Evolutionary conservation across 2,888 invertebrate genomes (phyloP).

Genomic region (Diarsia dahlii): DNA sequence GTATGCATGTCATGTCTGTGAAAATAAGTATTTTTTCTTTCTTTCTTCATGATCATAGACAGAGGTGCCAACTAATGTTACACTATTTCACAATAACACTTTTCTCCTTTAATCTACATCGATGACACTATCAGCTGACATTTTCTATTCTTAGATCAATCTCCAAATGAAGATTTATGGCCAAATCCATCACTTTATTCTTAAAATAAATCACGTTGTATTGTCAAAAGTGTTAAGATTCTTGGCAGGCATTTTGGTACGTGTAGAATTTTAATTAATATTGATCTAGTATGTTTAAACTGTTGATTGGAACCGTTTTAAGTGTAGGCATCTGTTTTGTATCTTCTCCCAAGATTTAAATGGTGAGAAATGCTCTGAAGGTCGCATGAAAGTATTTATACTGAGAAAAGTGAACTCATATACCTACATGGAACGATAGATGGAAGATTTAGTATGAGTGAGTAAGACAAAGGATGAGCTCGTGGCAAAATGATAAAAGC

Average conservation of each 20-base stretch:
- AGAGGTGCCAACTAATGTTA: not conserved
- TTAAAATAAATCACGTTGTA: constrained; percentile 12
- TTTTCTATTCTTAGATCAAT: constrained; percentile 23
- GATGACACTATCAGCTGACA: not conserved
- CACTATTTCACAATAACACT: not conserved
- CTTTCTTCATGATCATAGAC: not conserved
- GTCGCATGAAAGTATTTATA: not conserved
- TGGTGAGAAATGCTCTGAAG: not conserved
- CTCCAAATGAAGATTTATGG: constrained; percentile 44
- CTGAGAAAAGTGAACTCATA: not conserved
- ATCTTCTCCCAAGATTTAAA: not conserved
- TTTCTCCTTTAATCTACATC: not conserved
- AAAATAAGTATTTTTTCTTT: too few relatives aligned
- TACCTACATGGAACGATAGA: not conserved
- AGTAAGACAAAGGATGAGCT: not conserved
- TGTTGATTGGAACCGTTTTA: constrained; percentile 24
- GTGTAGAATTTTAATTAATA: constrained; percentile 53
- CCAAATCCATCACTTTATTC: constrained; percentile 25
- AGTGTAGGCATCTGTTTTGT: constrained; percentile 32
- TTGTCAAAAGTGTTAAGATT: constrained; percentile 25
- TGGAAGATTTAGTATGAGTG: not conserved
- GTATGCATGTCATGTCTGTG: too few relatives aligned
- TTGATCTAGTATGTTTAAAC: constrained; percentile 39
- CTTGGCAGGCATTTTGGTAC: constrained; percentile 40
- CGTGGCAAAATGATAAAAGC: not conserved